These are phyloP conservation scores for Drosophila sturtevanti DNA, from an alignment of 1,140 invertebrate species.

Conservation along the genomic window DNA sequence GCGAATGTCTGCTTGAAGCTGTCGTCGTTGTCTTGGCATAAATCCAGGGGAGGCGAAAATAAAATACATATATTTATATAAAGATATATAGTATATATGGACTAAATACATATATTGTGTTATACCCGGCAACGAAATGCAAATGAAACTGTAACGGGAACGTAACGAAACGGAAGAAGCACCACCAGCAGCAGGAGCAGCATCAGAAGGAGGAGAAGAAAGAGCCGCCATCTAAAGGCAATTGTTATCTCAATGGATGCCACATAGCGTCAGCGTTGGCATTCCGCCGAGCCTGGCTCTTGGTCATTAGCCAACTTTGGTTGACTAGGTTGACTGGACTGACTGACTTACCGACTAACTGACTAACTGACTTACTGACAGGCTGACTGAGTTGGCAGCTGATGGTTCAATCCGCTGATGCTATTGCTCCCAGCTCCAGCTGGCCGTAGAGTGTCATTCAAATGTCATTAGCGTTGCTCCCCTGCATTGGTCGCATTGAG, in stretches of 20 bases:
- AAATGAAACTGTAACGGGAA: slow-evolving; percentile 50
- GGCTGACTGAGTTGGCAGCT: no score
- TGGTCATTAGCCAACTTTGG: slow-evolving; percentile 68
- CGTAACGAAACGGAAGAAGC: slow-evolving; percentile 6
- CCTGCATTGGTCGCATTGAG: slow-evolving; percentile 5
- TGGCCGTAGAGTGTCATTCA: slow-evolving; percentile 54
- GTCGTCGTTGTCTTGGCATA: slow-evolving; percentile 54
- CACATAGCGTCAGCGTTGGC: slow-evolving; percentile 11
- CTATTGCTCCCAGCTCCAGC: neutral
- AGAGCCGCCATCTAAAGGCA: slow-evolving; percentile 8
- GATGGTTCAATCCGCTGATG: no score
- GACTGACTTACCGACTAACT: no score
- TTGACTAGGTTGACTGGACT: slow-evolving; percentile 36
- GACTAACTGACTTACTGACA: no score
- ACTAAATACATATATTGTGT: slow-evolving; percentile 26
- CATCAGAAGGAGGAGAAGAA: neutral
- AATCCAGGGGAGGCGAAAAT: slow-evolving; percentile 51
- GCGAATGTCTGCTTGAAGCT: slow-evolving; percentile 13
- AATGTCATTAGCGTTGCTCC: slow-evolving; percentile 66
- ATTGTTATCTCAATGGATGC: slow-evolving; percentile 40
- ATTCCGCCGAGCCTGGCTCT: slow-evolving; percentile 1
- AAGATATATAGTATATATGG: slow-evolving; percentile 17
- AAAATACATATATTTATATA: neutral
- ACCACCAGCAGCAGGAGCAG: neutral
- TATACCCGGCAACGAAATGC: slow-evolving; percentile 16